A percentile compares a stretch with the other conserved stretches of the same genome.
Evolutionary conservation across 2,888 invertebrate species (phyloP).

Genomic region (Nymphalis polychloros): DNA sequence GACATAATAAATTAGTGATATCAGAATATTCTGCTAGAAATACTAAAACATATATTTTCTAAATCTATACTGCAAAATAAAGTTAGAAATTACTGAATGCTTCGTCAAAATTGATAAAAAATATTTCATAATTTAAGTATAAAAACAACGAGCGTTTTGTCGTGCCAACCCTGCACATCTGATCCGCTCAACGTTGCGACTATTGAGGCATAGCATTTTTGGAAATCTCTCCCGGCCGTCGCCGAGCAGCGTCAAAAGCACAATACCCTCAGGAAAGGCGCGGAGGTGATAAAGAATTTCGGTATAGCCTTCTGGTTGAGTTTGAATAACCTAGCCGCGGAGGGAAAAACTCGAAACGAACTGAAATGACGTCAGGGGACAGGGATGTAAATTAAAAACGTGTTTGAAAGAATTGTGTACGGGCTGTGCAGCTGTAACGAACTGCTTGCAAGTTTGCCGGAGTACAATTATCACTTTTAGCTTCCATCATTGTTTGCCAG

Average conservation of each 20-base stretch:
- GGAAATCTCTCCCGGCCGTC: slow-evolving; percentile 56
- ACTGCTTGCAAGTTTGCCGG: too few relatives aligned
- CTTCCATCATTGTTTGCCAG: too few relatives aligned
- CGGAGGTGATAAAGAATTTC: slow-evolving; percentile 23
- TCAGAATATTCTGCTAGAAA: too few relatives aligned
- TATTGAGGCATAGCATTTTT: slow-evolving; percentile 67
- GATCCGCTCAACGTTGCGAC: slow-evolving; percentile 46
- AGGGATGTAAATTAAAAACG: slow-evolving; percentile 1
- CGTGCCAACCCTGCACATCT: slow-evolving; percentile 52
- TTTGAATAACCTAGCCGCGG: slow-evolving; percentile 9
- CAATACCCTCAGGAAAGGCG: slow-evolving; percentile 21
- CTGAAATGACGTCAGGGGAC: neutral
- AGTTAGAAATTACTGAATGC: too few relatives aligned
- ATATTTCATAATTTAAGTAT: too few relatives aligned
- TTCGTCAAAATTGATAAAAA: too few relatives aligned
- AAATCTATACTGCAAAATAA: too few relatives aligned
- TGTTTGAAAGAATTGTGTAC: neutral
- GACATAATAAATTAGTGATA: too few relatives aligned
- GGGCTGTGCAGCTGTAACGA: too few relatives aligned
- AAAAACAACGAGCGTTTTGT: too few relatives aligned
- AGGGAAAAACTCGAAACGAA: neutral
- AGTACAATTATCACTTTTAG: too few relatives aligned
- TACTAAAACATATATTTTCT: too few relatives aligned
- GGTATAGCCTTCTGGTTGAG: slow-evolving; percentile 11
- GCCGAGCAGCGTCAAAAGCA: slow-evolving; percentile 21